Conservation (phyloP, 1,140 invertebrate genomes). For the Dendrolimus kikuchii region DNA sequence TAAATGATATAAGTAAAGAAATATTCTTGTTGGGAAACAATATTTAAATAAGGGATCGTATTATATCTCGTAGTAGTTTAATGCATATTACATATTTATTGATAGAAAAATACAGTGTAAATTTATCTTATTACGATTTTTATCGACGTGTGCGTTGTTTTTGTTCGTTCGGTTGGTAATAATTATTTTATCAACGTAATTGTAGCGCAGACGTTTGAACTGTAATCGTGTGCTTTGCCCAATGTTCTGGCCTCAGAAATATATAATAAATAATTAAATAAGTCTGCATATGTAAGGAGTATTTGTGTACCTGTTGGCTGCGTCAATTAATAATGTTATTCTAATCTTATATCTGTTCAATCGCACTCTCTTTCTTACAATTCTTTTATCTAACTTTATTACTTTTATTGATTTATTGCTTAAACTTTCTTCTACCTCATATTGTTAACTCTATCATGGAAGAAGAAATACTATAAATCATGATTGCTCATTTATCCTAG, state of each 20-base stretch:
- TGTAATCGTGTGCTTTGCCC: conserved; percentile 46
- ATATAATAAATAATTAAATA: conserved; percentile 25
- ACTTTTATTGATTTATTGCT: background rate
- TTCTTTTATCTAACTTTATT: conserved; percentile 4
- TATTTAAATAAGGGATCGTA: conserved; percentile 19
- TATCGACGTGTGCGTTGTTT: conserved; percentile 20
- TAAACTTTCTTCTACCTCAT: conserved; percentile 10
- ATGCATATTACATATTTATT: conserved; percentile 6
- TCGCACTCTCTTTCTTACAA: conserved; percentile 4
- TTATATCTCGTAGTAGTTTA: conserved; percentile 36
- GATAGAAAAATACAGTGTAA: conserved; percentile 13
- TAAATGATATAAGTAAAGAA: conserved; percentile 36
- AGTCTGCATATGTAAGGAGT: conserved; percentile 44
- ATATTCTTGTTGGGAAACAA: conserved; percentile 15
- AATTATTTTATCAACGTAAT: conserved; percentile 33
- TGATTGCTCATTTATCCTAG: too few species aligned
- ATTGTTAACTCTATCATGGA: too few species aligned
- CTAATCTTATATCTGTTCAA: conserved; percentile 11
- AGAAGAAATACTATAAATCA: too few species aligned
- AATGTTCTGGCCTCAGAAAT: conserved; percentile 41
- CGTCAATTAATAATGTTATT: conserved; percentile 41
- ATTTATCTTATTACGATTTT: conserved; percentile 41
- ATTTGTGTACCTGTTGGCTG: conserved; percentile 60
- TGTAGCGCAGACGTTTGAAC: conserved; percentile 29
- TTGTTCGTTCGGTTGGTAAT: conserved; percentile 17